Evolutionary conservation across 1,140 invertebrate species (phyloP), one percentile per base, ranked within the genome.

Genomic region (Pogonomyrmex barbatus): DNA sequence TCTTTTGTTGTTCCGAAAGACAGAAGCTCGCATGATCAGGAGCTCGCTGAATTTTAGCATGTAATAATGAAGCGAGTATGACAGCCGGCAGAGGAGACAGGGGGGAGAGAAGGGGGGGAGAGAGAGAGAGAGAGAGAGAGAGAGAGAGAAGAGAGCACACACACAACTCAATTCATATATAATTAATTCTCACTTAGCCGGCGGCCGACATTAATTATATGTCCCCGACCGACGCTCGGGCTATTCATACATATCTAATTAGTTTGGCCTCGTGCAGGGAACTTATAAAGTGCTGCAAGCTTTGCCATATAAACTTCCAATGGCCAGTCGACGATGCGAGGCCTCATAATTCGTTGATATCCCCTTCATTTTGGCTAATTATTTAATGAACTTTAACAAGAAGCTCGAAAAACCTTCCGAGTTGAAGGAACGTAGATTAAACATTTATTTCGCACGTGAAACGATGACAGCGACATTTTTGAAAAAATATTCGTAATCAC

Each of bases 121-220:
- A 47, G 42, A 67, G 65, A 17, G 42, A 45, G 0, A 0, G 42
- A 0, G 2, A 50, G n/a, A 33, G 4, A n/a, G 10, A 9, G 36
- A 3, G 30, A 75, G 71, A 17, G 33, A 33, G 24, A 24, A 73
- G 42, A 47, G 68, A 58, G 5, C 68, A 78, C 63, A 68, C 24
- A 68, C 42, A 68, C 65, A 68, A 71, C 76, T 81, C 85, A 87
- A 92, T 93, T 92, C 90, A 92, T 92, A 92, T 87, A 87, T 91
- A 93, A 92, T 92, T 93, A 92, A 93, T 92, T 91, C 88, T 90
- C 91, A 92, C 90, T 91, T 91, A 91, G 62, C 87, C 70, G 47
- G 62, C 56, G 87, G 65, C 56, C 75, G 89, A n/a, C 82, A 91
- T 90, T 91, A 92, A 91, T 92, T 91, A 91, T 89, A 90, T 70